Conservation (phyloP, 2,797 vertebrate genomes). For the Clarias platycephalus region DNA sequence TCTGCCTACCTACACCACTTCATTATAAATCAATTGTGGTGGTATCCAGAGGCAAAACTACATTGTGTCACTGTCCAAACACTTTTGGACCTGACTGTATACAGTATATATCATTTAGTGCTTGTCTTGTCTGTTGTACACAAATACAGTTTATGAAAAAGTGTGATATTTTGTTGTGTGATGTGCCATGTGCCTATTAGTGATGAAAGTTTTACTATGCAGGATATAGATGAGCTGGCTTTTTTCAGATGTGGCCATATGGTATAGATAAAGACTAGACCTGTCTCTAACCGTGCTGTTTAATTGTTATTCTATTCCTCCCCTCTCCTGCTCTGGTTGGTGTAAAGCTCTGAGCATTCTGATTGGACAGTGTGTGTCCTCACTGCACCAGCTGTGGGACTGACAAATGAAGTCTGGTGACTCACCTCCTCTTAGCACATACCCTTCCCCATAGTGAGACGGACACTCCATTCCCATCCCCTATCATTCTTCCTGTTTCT, state of each 20-base stretch:
- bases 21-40: no score
- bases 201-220: slow-evolving; percentile 7
- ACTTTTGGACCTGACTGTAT: no score
- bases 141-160: background rate
- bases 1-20: no score
- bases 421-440: slow-evolving; percentile 45
- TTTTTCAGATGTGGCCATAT: slow-evolving; percentile 16
- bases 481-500: background rate
- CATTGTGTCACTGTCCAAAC: no score
- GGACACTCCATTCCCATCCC: background rate
- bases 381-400: slow-evolving; percentile 39
- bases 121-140: background rate
- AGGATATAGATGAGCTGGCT: slow-evolving; percentile 1
- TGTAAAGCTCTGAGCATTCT: slow-evolving; percentile 54
- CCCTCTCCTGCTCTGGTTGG: slow-evolving; percentile 46
- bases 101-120: background rate
- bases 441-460: slow-evolving; percentile 43
- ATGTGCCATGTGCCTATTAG: background rate
- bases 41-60: no score
- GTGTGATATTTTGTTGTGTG: background rate
- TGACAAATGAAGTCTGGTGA: slow-evolving; percentile 38
- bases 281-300: slow-evolving; percentile 37
- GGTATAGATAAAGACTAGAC: slow-evolving; percentile 24
- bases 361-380: slow-evolving; percentile 61
- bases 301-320: slow-evolving; percentile 62